A percentile compares a stretch with the other conserved stretches of the same genome.
These are phyloP conservation scores for Cygnus buccinator DNA, from an alignment of 2,113 vertebrate genomes.

Conservation along the genomic window DNA sequence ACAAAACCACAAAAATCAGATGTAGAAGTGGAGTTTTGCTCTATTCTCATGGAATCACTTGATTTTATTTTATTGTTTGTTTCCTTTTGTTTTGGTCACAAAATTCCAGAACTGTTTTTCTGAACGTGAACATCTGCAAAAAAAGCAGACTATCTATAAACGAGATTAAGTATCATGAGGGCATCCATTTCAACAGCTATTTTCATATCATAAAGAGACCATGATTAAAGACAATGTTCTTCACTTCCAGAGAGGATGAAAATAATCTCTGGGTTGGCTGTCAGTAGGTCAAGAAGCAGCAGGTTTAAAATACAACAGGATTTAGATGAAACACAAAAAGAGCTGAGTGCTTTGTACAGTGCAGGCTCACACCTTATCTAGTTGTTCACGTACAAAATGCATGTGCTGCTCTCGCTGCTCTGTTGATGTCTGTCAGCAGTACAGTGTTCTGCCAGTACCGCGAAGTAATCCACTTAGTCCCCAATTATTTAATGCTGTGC, in stretches of 20 bases:
- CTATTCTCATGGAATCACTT: background rate
- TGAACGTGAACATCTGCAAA: background rate
- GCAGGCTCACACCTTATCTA: background rate
- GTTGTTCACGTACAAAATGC: background rate
- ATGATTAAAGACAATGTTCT: background rate
- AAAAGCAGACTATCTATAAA: background rate
- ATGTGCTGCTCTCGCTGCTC: background rate
- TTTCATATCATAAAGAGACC: background rate
- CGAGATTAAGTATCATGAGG: background rate
- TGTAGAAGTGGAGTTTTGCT: background rate
- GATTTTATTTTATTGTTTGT: background rate
- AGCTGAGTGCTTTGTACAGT: background rate
- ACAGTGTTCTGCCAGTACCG: slow-evolving; percentile 1
- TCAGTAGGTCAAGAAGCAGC: background rate
- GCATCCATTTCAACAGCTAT: background rate
- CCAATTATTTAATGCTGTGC: background rate
- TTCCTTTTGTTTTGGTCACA: background rate
- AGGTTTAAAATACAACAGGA: background rate
- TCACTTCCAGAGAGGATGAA: background rate
- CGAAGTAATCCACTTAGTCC: slow-evolving; percentile 21
- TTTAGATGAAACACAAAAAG: background rate
- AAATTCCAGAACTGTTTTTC: background rate
- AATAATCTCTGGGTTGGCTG: background rate
- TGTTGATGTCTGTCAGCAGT: background rate
- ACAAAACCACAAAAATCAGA: background rate